A percentile compares a stretch with the other conserved stretches of the same genome.
These are phyloP conservation scores for Minunthozetes semirufus DNA, from an alignment of 2,888 invertebrate genomes.

Conservation along the genomic window DNA sequence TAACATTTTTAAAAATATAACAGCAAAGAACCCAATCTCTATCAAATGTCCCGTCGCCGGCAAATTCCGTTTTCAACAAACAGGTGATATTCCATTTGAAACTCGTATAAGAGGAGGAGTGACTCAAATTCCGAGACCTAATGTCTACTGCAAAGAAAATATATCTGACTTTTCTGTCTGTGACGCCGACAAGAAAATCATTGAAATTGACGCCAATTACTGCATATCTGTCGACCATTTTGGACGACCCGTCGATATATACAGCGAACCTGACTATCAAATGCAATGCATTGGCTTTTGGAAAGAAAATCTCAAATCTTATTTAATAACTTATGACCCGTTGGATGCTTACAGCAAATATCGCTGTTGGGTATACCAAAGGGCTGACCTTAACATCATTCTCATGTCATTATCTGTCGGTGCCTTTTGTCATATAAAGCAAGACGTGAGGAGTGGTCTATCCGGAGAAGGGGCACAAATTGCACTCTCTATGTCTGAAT, in stretches of 20 bases:
- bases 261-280: slow-evolving; percentile 90
- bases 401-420: slow-evolving; percentile 79
- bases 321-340: slow-evolving; percentile 90
- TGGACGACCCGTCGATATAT: slow-evolving; percentile 89
- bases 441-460: slow-evolving; percentile 81
- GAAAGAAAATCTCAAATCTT: slow-evolving; percentile 95
- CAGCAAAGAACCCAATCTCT: slow-evolving; percentile 70
- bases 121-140: slow-evolving; percentile 84
- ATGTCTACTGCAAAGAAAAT: slow-evolving; percentile 82
- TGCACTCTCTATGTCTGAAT: slow-evolving; percentile 79
- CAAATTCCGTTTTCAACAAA: slow-evolving; percentile 87
- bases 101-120: slow-evolving; percentile 93
- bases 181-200: slow-evolving; percentile 86
- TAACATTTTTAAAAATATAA: background rate
- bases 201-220: slow-evolving; percentile 88
- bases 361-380: slow-evolving; percentile 95
- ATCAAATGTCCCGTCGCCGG: slow-evolving; percentile 94
- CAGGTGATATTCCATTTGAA: slow-evolving; percentile 79
- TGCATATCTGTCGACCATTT: slow-evolving; percentile 93
- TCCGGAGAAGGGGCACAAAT: slow-evolving; percentile 80
- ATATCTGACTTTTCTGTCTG: slow-evolving; percentile 94
- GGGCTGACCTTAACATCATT: slow-evolving; percentile 83
- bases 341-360: slow-evolving; percentile 91
- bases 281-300: slow-evolving; percentile 96
- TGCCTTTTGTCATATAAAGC: slow-evolving; percentile 78